Percentiles rank a stretch among this genome's conserved stretches.
phyloP scores from a whole-genome alignment of 2,113 vertebrate genomes.

The Tautogolabrus adspersus region DNA sequence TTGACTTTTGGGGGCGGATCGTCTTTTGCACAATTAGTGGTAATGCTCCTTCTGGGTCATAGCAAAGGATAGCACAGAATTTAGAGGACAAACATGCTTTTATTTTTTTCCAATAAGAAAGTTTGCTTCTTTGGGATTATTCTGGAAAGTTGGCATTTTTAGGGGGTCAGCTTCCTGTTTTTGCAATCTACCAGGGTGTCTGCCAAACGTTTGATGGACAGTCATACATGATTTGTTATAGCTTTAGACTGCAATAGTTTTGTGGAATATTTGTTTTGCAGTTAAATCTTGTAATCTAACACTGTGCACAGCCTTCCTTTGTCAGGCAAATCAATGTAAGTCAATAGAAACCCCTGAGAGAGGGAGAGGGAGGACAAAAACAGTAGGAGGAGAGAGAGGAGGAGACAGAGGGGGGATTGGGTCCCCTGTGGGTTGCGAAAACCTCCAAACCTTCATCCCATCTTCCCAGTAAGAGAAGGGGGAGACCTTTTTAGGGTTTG shows the following conservation, averaged over 20 bases:
- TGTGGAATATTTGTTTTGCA: slow-evolving; percentile 62
- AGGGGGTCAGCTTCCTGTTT: slow-evolving; percentile 27
- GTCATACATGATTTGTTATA: slow-evolving; percentile 23
- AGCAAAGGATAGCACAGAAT: slow-evolving; percentile 10
- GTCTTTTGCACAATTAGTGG: slow-evolving; percentile 27
- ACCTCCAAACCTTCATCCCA: slow-evolving; percentile 58
- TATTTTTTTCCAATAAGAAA: slow-evolving; percentile 38
- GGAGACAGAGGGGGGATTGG: slow-evolving; percentile 56
- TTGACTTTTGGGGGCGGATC: slow-evolving; percentile 20
- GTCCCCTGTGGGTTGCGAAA: slow-evolving; percentile 72
- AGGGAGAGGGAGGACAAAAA: slow-evolving; percentile 70
- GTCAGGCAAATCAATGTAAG: slow-evolving; percentile 82
- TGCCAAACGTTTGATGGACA: background rate
- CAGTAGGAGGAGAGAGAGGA: slow-evolving; percentile 69
- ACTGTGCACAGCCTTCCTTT: slow-evolving; percentile 67
- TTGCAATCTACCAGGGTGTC: slow-evolving; percentile 19
- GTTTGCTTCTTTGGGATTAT: slow-evolving; percentile 45
- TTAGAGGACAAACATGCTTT: slow-evolving; percentile 20
- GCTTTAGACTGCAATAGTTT: slow-evolving; percentile 42
- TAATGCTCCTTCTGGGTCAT: slow-evolving; percentile 25
- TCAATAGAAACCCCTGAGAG: slow-evolving; percentile 80
- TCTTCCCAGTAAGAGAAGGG: slow-evolving; percentile 49
- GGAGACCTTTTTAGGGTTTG: slow-evolving; percentile 51
- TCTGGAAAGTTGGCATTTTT: slow-evolving; percentile 34
- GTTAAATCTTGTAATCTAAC: slow-evolving; percentile 73